These are phyloP conservation scores for Eupithecia centaureata DNA, from an alignment of 2,888 invertebrate genomes.

Conservation along the genomic window DNA sequence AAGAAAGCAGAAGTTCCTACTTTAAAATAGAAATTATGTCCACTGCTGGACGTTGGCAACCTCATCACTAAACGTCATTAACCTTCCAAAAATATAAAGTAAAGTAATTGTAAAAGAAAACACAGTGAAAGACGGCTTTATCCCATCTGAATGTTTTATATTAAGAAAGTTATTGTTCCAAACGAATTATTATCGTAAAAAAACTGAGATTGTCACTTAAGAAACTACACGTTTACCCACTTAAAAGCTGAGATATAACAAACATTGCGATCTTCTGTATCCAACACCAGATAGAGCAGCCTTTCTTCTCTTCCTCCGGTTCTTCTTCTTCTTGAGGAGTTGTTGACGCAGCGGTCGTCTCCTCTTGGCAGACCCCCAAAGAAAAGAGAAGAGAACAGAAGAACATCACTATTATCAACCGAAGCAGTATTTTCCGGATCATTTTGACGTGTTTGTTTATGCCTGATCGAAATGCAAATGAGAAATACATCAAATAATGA, in stretches of 20 bases:
- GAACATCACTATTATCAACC: constrained; percentile 54
- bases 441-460: constrained; percentile 40
- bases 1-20: no score
- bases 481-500: constrained; percentile 29
- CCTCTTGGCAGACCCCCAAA: constrained; percentile 64
- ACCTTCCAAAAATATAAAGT: not conserved
- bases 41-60: not conserved
- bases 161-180: not conserved
- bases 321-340: constrained; percentile 67
- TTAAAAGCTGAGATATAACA: constrained; percentile 76
- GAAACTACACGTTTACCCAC: constrained; percentile 50
- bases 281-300: constrained; percentile 82
- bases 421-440: constrained; percentile 49
- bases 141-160: not conserved
- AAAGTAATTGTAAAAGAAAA: not conserved
- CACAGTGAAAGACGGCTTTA: not conserved
- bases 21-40: no score
- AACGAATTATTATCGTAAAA: not conserved
- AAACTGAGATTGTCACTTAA: not conserved
- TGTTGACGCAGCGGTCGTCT: constrained; percentile 61
- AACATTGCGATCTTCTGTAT: constrained; percentile 81
- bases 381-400: constrained; percentile 52
- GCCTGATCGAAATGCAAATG: constrained; percentile 27
- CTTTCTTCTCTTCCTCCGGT: constrained; percentile 65
- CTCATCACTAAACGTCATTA: not conserved